A percentile compares a stretch with the other conserved stretches of the same genome.
Conservation (phyloP, 2,797 vertebrate genomes). For the Thripadectes ignobilis region DNA sequence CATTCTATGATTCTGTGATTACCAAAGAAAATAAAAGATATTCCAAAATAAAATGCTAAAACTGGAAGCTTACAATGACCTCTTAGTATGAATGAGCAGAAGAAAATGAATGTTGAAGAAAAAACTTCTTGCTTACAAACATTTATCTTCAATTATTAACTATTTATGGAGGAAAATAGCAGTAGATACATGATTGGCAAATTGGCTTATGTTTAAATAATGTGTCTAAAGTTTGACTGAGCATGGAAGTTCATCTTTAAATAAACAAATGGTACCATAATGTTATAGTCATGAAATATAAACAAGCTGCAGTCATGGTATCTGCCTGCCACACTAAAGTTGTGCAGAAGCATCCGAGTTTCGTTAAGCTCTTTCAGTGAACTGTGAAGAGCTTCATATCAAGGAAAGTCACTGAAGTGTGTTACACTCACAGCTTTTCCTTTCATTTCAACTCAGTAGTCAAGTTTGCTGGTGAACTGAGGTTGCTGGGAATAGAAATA, state of each 20-base stretch:
- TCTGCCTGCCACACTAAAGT: constrained; percentile 18
- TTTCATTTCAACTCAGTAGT: constrained; percentile 4
- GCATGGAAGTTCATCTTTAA: constrained; percentile 65
- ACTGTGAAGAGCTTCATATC: background rate
- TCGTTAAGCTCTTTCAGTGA: constrained; percentile 20
- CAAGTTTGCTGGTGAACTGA: background rate
- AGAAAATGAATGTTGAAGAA: background rate
- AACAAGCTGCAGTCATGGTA: constrained; percentile 31
- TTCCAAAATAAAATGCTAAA: background rate
- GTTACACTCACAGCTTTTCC: background rate
- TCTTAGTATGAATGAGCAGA: constrained; percentile 4
- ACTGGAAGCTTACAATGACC: background rate
- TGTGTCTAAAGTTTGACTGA: constrained; percentile 53
- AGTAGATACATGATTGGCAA: background rate
- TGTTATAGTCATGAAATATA: constrained; percentile 66
- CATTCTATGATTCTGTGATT: background rate
- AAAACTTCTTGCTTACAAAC: constrained; percentile 14
- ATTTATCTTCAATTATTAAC: constrained; percentile 55
- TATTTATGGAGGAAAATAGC: constrained; percentile 27
- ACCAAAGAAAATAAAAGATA: background rate
- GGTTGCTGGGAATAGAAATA: background rate
- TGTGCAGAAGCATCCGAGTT: background rate
- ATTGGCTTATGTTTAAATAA: constrained; percentile 62
- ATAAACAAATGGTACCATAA: constrained; percentile 64
- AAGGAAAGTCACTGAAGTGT: constrained; percentile 17